phyloP scores from a whole-genome alignment of 2,888 invertebrate species.

The Pyralis farinalis region DNA sequence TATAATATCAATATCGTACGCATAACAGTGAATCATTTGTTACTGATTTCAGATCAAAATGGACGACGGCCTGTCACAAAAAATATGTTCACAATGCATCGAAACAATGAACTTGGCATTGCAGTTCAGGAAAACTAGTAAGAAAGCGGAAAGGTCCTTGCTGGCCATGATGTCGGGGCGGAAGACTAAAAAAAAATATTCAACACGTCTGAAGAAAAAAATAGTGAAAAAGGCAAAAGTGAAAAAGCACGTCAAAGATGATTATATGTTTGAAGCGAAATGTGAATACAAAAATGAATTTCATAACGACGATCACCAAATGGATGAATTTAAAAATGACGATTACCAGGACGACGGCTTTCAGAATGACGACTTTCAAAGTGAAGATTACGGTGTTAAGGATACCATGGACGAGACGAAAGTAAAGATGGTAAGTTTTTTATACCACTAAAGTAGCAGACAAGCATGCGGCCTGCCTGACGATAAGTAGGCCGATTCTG shows the following conservation, averaged over 20 bases:
- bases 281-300: conserved; percentile 13
- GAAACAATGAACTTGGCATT: conserved; percentile 29
- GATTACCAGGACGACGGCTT: conserved; percentile 35
- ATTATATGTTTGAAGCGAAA: not conserved
- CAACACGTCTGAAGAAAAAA: conserved; percentile 14
- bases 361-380: conserved; percentile 15
- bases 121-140: conserved; percentile 37
- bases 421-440: conserved; percentile 6
- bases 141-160: conserved; percentile 30
- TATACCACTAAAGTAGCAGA: no score
- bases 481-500: no score
- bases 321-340: conserved; percentile 28
- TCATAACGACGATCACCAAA: conserved; percentile 20
- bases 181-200: conserved; percentile 27
- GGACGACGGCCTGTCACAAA: conserved; percentile 34
- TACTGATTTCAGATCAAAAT: conserved; percentile 29
- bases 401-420: conserved; percentile 8
- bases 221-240: conserved; percentile 12
- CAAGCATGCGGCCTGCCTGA: no score
- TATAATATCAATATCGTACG: no score
- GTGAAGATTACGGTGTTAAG: conserved; percentile 9
- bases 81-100: conserved; percentile 36
- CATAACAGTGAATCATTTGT: not conserved
- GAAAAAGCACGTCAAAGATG: not conserved
- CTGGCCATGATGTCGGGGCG: conserved; percentile 9